A percentile compares a stretch with the other conserved stretches of the same genome.
Evolutionary conservation across 2,113 vertebrate species (phyloP).

Genomic region (Excalfactoria chinensis): DNA sequence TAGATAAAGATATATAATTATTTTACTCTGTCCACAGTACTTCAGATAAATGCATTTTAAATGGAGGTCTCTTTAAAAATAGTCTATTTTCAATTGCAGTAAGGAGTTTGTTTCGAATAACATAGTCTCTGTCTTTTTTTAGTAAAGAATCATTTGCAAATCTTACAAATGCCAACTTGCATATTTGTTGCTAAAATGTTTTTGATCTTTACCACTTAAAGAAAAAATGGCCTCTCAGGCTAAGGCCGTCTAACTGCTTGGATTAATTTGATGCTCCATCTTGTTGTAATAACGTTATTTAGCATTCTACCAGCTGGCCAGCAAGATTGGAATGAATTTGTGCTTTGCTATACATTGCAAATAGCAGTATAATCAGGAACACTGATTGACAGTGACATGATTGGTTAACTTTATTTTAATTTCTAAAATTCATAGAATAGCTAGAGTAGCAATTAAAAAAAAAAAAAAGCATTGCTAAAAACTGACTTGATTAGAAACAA

Average conservation of each 20-base stretch:
- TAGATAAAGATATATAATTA: background rate
- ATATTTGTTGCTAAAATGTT: background rate
- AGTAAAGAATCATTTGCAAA: background rate
- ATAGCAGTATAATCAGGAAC: background rate
- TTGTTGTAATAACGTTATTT: conserved; percentile 53
- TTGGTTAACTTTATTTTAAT: background rate
- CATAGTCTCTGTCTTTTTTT: background rate
- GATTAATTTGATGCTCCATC: conserved; percentile 51
- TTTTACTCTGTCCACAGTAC: background rate
- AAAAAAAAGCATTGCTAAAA: background rate
- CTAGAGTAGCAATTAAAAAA: background rate
- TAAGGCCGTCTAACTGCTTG: conserved; percentile 44
- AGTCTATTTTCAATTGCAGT: background rate
- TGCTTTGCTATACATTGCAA: conserved; percentile 17
- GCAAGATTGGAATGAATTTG: conserved; percentile 41
- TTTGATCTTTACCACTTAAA: conserved; percentile 52
- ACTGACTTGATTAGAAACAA: background rate
- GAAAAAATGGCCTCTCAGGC: conserved; percentile 30
- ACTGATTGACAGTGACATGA: background rate
- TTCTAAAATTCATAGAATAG: background rate
- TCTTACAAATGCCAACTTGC: background rate
- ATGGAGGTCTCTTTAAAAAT: background rate
- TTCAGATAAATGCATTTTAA: background rate
- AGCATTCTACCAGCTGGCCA: conserved; percentile 41
- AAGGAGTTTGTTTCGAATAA: conserved; percentile 17